Percentiles rank a stretch among this genome's conserved stretches.
Evolutionary conservation across 2,888 invertebrate species (phyloP).

Genomic region (Dorcus hopei): DNA sequence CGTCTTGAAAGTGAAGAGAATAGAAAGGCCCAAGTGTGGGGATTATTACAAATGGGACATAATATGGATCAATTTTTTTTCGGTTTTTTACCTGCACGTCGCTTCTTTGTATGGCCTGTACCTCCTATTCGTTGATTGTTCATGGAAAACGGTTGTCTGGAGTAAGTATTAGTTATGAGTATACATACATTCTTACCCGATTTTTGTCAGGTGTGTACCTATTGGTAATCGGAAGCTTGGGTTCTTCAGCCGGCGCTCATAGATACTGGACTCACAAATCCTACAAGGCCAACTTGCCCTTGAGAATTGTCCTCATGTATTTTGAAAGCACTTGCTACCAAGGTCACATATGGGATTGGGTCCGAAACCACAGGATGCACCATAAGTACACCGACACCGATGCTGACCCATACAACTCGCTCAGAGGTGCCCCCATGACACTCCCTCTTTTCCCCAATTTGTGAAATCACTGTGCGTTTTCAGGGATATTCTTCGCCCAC

Average conservation of each 20-base stretch:
- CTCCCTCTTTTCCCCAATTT: too few relatives aligned
- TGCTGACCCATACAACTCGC: constrained; percentile 43
- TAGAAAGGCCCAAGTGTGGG: neutral
- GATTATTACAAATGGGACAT: constrained; percentile 7
- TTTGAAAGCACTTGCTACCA: neutral
- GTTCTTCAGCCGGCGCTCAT: constrained; percentile 1
- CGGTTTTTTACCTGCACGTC: neutral
- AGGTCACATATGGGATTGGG: constrained; percentile 41
- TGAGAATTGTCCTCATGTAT: neutral
- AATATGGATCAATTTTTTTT: constrained; percentile 3
- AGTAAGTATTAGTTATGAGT: neutral
- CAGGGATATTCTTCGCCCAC: constrained; percentile 85
- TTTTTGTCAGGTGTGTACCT: neutral
- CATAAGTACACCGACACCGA: constrained; percentile 79
- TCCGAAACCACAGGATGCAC: constrained; percentile 71
- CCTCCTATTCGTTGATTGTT: neutral
- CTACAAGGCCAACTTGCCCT: constrained; percentile 5
- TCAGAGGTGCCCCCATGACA: too few relatives aligned
- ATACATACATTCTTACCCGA: too few relatives aligned
- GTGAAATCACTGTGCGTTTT: neutral
- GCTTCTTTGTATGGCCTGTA: constrained; percentile 2
- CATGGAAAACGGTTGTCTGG: constrained; percentile 2
- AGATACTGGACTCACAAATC: constrained; percentile 7
- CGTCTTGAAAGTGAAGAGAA: too few relatives aligned
- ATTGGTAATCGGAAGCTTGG: neutral